Evolutionary conservation across 1,140 invertebrate species (phyloP), one percentile per base, ranked within the genome.

Genomic region (Lepidostoma basale): DNA sequence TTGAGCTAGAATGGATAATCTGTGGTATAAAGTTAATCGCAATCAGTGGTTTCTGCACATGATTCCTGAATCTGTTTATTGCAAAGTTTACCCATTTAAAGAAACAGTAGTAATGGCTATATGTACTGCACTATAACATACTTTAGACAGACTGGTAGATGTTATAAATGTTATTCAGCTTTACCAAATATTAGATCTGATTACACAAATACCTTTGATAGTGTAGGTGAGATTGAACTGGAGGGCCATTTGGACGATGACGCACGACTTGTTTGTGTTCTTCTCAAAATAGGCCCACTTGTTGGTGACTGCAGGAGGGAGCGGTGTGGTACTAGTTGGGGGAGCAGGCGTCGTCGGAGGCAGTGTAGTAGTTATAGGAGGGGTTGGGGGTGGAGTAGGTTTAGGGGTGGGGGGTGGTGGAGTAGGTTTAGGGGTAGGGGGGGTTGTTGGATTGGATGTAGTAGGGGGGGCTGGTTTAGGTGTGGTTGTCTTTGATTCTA

Each of bases 231-330:
- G 76, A 73, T 87, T 87, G 10, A 90, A 75, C 62, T 87, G 84
- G 9, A 84, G 81, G 3, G 87, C 87, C 85, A 90, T 87, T 75
- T 85, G 77, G 1, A 87, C 74, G 12, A 89, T 74, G 39, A 90
- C 84, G 73, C 88, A 89, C 2, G 78, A 75, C 40, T 75, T 78
- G 64, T 83, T 84, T 5, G n/a, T n/a, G n/a, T 74, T 77, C 3
- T 69, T 40, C 42, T 83, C 78, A 0, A 76, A 77, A 67, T 75
- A 81, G 0, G 68, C 47, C 88, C 88, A 90, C 65, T 76, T 83
- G 22, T 84, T 85, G 28, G 77, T 77, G 5, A 77, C 74, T n/a
- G 86, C 81, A 10, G 76, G 68, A 18, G 84, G 81, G 26, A 78
- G 74, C 0, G 84, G 79, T 6, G 77, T 74, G 16, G 71, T 69